phyloP scores from a whole-genome alignment of 1,140 invertebrate species.

The Camponotus floridanus region DNA sequence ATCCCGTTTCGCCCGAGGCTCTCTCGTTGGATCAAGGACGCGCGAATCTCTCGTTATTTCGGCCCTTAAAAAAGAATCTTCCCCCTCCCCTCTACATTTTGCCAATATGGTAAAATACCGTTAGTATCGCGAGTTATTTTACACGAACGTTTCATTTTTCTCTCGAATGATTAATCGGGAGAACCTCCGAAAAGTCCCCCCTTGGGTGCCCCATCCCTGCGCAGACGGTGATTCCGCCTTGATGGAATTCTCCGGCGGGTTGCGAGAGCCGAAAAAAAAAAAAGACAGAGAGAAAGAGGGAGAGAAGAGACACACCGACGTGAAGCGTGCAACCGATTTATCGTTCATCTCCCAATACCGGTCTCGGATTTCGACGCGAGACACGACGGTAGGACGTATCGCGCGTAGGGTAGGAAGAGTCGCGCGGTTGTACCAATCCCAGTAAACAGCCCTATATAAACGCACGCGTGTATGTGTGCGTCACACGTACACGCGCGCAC shows the following conservation, averaged over 20 bases:
- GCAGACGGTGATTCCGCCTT: not conserved
- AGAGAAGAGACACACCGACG: not conserved
- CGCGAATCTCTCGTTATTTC: not conserved
- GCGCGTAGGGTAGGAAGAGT: slow-evolving; percentile 73
- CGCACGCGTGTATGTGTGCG: not conserved
- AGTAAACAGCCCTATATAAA: slow-evolving; percentile 64
- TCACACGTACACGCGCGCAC: not conserved
- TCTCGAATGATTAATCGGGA: not conserved
- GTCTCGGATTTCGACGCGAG: slow-evolving; percentile 71
- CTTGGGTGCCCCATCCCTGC: not conserved
- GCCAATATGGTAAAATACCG: not conserved
- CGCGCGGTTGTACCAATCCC: slow-evolving; percentile 71
- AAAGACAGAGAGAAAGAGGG: not conserved
- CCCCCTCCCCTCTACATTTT: not conserved
- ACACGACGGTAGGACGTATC: slow-evolving; percentile 67
- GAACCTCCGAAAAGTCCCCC: not conserved
- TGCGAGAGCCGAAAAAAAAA: not conserved
- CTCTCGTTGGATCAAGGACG: slow-evolving; percentile 35
- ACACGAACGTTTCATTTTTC: slow-evolving; percentile 8
- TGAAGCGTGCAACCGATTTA: slow-evolving; percentile 61
- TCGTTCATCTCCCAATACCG: slow-evolving; percentile 71
- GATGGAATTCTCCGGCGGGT: not conserved
- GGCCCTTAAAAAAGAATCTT: not conserved
- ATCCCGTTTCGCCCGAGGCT: slow-evolving; percentile 27
- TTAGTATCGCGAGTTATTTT: not conserved